These are phyloP conservation scores for Corbicula japonica DNA, from an alignment of 2,888 invertebrate species.

Conservation along the genomic window DNA sequence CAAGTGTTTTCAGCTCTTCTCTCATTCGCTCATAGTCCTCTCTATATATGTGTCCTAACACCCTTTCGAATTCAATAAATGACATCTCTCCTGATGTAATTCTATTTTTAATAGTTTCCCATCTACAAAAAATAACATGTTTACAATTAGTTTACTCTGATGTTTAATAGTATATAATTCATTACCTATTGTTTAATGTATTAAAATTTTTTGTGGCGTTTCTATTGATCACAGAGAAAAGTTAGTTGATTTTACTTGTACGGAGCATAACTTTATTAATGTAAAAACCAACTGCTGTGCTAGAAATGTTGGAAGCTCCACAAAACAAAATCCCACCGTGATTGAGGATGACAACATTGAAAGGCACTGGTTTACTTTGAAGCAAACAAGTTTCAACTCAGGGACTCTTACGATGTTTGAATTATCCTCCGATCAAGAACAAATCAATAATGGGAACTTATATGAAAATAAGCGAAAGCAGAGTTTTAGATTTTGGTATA, in stretches of 20 bases:
- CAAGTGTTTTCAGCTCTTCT: background rate
- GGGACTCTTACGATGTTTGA: no score
- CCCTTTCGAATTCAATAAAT: background rate
- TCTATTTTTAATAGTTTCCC: background rate
- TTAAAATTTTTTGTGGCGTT: no score
- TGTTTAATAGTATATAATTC: background rate
- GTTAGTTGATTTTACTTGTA: background rate
- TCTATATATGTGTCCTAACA: background rate
- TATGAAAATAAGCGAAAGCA: no score
- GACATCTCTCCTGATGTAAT: background rate
- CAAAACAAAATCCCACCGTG: no score
- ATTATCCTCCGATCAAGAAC: no score
- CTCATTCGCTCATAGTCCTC: conserved; percentile 3
- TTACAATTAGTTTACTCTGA: background rate
- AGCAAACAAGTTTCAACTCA: no score
- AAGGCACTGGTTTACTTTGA: no score
- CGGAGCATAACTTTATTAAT: background rate
- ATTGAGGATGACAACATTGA: no score
- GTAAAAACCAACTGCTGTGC: background rate
- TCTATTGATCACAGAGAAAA: no score
- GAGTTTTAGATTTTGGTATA: no score
- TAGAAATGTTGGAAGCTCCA: background rate
- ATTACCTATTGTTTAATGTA: no score
- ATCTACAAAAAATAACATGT: background rate
- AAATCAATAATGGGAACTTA: no score